phyloP scores from a whole-genome alignment of 2,113 vertebrate species.

The Paraplagusia blochii region DNA sequence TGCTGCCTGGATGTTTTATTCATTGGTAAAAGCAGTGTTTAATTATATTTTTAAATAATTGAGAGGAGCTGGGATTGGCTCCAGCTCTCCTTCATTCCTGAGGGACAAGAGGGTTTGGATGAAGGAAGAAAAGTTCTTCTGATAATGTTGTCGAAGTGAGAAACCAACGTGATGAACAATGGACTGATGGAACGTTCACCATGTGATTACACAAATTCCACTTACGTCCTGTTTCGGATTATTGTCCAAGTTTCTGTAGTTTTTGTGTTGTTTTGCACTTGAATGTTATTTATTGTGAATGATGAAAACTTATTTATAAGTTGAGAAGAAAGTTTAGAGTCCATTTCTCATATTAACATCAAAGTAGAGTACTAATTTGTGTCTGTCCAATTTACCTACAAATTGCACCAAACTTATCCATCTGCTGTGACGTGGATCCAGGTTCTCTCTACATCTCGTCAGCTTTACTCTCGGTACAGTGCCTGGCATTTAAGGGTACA shows the following conservation, averaged over 20 bases:
- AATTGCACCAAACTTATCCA: not conserved
- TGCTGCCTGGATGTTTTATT: not conserved
- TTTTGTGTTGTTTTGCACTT: conserved; percentile 56
- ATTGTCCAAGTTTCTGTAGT: no score
- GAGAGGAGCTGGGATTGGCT: not conserved
- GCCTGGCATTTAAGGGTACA: not conserved
- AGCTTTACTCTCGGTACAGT: not conserved
- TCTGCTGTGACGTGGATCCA: not conserved
- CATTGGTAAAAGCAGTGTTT: not conserved
- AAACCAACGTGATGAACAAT: not conserved
- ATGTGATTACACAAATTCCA: not conserved
- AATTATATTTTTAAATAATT: conserved; percentile 8
- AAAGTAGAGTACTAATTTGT: not conserved
- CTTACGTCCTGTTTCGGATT: not conserved
- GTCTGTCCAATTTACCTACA: not conserved
- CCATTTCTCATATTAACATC: not conserved
- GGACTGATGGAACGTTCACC: not conserved
- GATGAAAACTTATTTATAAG: conserved; percentile 14
- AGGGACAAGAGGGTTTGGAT: not conserved
- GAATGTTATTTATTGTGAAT: conserved; percentile 63
- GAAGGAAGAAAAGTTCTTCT: conserved; percentile 7
- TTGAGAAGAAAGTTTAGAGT: not conserved
- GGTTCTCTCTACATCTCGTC: not conserved
- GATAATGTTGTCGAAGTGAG: not conserved
- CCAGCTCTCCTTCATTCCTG: not conserved